Base-by-base conservation (phyloP, 2,797 vertebrate genomes). In the Nyctibius grandis region DNA sequence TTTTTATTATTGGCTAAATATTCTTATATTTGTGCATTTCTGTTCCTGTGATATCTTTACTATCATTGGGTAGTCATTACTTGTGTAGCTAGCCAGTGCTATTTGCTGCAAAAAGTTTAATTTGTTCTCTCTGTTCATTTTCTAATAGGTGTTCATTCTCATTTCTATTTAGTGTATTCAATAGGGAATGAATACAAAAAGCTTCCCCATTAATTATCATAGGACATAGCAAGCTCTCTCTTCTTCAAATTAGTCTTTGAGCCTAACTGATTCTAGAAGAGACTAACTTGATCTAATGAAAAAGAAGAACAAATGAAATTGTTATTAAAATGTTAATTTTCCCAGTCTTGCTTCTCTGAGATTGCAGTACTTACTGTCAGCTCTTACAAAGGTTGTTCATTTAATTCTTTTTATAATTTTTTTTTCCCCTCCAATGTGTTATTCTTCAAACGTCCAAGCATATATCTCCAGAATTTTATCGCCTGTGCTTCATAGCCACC, bases 21-120 rank as follows among this genome's bases (percentile, higher is more conserved):
- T 91, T 82, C 64, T 83, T 93, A 11, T 42, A 23, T 54, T 29
- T 82, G 4, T 79, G 53, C 44, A 75, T 93, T 95, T 90, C 60
- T 91, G 16, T 65, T 85, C 18, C n/a, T 75, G 42, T 65, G 74
- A 34, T 48, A 47, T 51, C 26, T 87, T 81, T 33, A 9, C 51
- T 80, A 22, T 73, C 78, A 65, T n/a, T 57, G 81, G 23, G 16
- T 75, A 80, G 15, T 57, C 50, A 90, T 93, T 91, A 54, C n/a
- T 64, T 81, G 18, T 2, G n/a, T 70, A 88, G 29, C 51, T 67
- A 54, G 25, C 44, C 38, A 84, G 53, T 65, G 50, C 51, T 89
- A 11, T 95, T 96, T 93, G 38, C 69, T 94, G n/a, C 59, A 77
- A 85, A 81, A 95, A 42, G 40, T 88, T 85, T 59, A 50, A 70